phyloP scores from a whole-genome alignment of 2,888 invertebrate species.

The Oxyteleia sp. region DNA sequence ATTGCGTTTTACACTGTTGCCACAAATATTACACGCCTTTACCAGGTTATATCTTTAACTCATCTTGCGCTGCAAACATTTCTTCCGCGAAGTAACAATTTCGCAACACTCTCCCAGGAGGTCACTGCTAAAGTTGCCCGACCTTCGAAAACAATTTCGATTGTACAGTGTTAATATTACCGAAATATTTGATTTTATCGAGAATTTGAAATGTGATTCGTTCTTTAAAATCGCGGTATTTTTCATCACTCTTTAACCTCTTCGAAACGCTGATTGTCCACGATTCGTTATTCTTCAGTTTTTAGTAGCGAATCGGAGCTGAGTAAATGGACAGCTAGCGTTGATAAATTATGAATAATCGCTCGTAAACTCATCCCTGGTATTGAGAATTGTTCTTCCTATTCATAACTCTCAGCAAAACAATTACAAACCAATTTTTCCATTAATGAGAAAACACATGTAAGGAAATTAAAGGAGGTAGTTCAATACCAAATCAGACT shows the following conservation, averaged over 20 bases:
- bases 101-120: background rate
- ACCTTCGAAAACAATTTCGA: background rate
- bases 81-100: background rate
- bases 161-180: no score
- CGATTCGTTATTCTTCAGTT: background rate
- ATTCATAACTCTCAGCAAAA: background rate
- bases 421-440: background rate
- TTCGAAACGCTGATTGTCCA: constrained; percentile 26
- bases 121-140: background rate
- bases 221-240: constrained; percentile 63
- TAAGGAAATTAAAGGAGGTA: background rate
- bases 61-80: background rate
- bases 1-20: constrained; percentile 30
- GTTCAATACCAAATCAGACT: background rate
- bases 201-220: background rate
- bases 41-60: background rate
- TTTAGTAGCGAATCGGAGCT: background rate
- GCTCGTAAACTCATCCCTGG: constrained; percentile 4
- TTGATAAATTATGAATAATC: constrained; percentile 20
- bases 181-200: background rate
- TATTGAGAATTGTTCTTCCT: background rate
- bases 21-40: constrained; percentile 12
- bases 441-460: background rate
- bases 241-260: constrained; percentile 77
- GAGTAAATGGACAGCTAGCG: background rate